A percentile compares a stretch with the other conserved stretches of the same genome.
These are phyloP conservation scores for Pyrocephalus nanus DNA, from an alignment of 2,797 vertebrate genomes.

Conservation along the genomic window DNA sequence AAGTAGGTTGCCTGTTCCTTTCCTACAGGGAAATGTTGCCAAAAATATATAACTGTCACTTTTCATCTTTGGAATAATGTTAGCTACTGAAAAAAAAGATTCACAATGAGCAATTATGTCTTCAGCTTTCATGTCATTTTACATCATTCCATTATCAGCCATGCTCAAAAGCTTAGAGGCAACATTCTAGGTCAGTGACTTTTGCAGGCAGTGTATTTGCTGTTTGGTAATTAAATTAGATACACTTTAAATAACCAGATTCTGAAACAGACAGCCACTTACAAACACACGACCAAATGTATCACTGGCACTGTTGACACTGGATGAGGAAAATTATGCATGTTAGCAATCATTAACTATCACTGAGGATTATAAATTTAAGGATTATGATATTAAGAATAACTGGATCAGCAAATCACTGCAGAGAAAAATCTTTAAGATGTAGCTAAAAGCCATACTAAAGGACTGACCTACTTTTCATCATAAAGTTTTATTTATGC, in stretches of 20 bases:
- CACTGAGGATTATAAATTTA: conserved; percentile 46
- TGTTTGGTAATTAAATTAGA: conserved; percentile 69
- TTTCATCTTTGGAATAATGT: conserved; percentile 59
- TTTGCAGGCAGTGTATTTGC: conserved; percentile 46
- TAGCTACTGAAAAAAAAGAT: conserved; percentile 55
- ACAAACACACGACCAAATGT: not conserved
- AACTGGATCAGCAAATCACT: conserved; percentile 59
- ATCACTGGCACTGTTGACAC: not conserved
- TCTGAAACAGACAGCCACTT: conserved; percentile 37
- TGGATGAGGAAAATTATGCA: conserved; percentile 14
- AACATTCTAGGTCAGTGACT: conserved; percentile 73
- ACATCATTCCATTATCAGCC: conserved; percentile 62
- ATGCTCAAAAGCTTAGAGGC: conserved; percentile 62
- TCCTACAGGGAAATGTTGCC: conserved; percentile 57
- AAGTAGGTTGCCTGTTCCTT: conserved; percentile 61
- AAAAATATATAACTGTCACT: conserved; percentile 70
- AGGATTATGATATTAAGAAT: conserved; percentile 54
- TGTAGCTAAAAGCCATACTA: conserved; percentile 16
- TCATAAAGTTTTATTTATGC: conserved; percentile 16
- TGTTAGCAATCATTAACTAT: conserved; percentile 35
- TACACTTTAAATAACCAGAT: conserved; percentile 67
- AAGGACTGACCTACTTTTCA: conserved; percentile 47
- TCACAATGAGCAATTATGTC: conserved; percentile 70
- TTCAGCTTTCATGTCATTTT: conserved; percentile 71
- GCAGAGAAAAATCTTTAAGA: conserved; percentile 32